Base-by-base conservation (phyloP, 92 coral and sea anemone genomes). In the Epizoanthus scotinus region DNA sequence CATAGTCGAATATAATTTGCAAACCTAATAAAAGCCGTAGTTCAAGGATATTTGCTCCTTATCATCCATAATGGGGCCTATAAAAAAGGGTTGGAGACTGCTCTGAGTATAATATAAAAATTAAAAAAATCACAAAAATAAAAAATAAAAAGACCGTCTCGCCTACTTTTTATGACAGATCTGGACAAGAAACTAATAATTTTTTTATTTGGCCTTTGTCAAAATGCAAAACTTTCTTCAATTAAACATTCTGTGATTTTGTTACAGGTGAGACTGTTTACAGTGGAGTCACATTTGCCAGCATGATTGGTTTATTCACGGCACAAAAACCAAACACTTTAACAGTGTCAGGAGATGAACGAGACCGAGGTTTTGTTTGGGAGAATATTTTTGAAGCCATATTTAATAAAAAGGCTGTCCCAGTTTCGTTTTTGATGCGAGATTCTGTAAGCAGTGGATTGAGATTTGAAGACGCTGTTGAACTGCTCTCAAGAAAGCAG, bases 201-300 rank as follows among this genome's bases (percentile, higher is more conserved):
- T n/a, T n/a, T n/a, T n/a, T n/a, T n/a, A n/a, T n/a, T n/a, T n/a
- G n/a, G n/a, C n/a, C n/a, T n/a, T n/a, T n/a, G 40, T 34, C 40
- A 34, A 34, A 34, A 34, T 5, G 40, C 40, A 34, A 34, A 31
- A 34, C 5, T 5, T 60, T 62, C 34, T 10, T 34, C 21, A 22
- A 20, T 65, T 13, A 15, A 27, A 6, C 53, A 3, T 34, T 53
- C 12, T 24, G 52, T 40, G 56, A n/a, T 8, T 17, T 65, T 57
- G 69, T 82, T 49, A 14, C 65, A 94, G 98, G 98, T 44, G 67
- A 89, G 42, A 78, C 88, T n/a, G 87, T 86, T 1, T 94, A 94
- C 87, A 89, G 94, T 78, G 98, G 97, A 20, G 90, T 87, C 22
- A 88, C 90, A 22, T 91, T 89, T 87, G 94, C 91, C 53, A 96